Conservation (phyloP, 2,797 vertebrate genomes). For the Hirundo rustica region DNA sequence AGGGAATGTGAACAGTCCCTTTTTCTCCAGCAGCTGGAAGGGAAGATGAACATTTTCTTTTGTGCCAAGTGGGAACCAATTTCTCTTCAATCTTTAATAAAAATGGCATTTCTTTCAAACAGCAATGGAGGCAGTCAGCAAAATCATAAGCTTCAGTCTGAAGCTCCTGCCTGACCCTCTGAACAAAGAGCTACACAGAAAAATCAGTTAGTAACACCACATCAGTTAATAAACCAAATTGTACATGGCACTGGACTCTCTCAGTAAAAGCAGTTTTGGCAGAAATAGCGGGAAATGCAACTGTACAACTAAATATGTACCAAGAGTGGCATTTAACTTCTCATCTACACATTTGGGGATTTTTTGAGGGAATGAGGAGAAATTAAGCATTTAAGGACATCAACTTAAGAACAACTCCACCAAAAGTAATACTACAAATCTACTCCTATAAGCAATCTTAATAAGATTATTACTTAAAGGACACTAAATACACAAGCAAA, state of each 20-base stretch:
- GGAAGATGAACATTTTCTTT: background rate
- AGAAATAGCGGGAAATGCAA: background rate
- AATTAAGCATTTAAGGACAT: background rate
- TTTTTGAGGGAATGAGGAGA: accelerated
- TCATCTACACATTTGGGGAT: accelerated
- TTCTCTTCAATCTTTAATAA: background rate
- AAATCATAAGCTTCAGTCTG: background rate
- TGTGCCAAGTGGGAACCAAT: background rate
- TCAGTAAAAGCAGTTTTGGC: background rate
- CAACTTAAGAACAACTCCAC: background rate
- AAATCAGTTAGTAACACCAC: background rate
- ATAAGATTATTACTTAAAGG: background rate
- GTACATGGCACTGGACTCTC: background rate
- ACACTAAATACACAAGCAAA: background rate
- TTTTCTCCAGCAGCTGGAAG: background rate
- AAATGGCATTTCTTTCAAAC: background rate
- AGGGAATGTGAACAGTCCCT: background rate
- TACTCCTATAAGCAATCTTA: background rate
- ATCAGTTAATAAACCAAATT: background rate
- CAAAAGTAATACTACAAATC: background rate
- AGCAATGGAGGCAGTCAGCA: background rate
- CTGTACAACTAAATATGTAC: background rate
- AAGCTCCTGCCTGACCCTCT: background rate
- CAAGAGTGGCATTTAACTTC: background rate
- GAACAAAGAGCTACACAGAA: background rate